These are phyloP conservation scores for Brienomyrus brachyistius DNA, from an alignment of 2,113 vertebrate genomes.

Conservation along the genomic window DNA sequence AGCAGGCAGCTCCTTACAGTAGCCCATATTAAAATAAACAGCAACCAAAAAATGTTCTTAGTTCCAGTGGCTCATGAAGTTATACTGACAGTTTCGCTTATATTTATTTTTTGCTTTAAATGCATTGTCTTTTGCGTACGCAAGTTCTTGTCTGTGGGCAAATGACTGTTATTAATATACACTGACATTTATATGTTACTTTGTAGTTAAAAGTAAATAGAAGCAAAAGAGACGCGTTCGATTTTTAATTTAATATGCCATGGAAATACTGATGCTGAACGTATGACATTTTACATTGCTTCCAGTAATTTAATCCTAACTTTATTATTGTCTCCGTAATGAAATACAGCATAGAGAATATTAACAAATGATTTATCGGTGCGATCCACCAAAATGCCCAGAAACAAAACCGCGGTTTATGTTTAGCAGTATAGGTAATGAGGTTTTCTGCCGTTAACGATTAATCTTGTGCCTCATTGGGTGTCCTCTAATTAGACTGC, in stretches of 20 bases:
- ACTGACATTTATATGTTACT: background rate
- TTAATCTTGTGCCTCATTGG: background rate
- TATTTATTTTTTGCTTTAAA: background rate
- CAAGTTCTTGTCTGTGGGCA: background rate
- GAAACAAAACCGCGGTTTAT: background rate
- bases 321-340: background rate
- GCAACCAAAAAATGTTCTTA: background rate
- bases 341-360: background rate
- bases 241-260: background rate
- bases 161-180: background rate
- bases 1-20: background rate
- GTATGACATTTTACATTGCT: background rate
- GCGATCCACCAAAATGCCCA: background rate
- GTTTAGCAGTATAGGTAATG: background rate
- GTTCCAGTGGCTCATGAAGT: background rate
- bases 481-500: background rate
- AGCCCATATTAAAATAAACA: background rate
- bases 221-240: background rate
- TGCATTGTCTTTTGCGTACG: background rate
- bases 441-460: background rate
- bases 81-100: background rate
- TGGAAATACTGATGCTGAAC: background rate
- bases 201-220: background rate
- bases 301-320: background rate
- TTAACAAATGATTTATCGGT: background rate